Percentiles rank a stretch among this genome's conserved stretches.
phyloP scores from a whole-genome alignment of 1,140 invertebrate species.

The Zaprionus camerounensis region DNA sequence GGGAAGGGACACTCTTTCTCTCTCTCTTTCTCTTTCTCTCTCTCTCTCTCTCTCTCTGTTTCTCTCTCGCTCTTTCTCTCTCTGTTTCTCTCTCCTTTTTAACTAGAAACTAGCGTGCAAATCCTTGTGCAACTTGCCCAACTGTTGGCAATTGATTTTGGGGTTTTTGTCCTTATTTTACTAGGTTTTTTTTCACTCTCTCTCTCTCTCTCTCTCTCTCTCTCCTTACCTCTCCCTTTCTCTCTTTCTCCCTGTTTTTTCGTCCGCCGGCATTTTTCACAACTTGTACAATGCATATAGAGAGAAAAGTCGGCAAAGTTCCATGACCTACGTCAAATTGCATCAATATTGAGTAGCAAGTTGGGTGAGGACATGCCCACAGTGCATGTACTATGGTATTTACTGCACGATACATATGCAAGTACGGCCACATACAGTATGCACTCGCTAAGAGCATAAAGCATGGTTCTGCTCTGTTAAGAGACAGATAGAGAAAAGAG shows the following conservation, averaged over 20 bases:
- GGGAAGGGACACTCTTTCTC: background rate
- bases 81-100: background rate
- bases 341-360: conserved; percentile 44
- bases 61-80: background rate
- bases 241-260: background rate
- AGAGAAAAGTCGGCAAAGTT: conserved; percentile 42
- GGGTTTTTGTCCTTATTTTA: background rate
- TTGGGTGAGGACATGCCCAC: conserved; percentile 9
- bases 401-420: background rate
- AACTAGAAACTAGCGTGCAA: background rate
- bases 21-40: background rate
- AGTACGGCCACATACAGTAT: conserved; percentile 27
- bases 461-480: background rate
- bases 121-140: conserved; percentile 4
- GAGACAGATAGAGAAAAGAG: background rate
- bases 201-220: background rate
- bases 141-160: conserved; percentile 10
- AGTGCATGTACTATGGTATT: background rate
- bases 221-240: background rate
- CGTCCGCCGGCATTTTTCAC: background rate
- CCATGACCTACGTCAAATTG: conserved; percentile 62
- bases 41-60: background rate
- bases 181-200: background rate
- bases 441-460: background rate
- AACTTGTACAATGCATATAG: background rate